Base-by-base conservation (phyloP, 1,140 invertebrate genomes). In the Latrodectus geometricus region DNA sequence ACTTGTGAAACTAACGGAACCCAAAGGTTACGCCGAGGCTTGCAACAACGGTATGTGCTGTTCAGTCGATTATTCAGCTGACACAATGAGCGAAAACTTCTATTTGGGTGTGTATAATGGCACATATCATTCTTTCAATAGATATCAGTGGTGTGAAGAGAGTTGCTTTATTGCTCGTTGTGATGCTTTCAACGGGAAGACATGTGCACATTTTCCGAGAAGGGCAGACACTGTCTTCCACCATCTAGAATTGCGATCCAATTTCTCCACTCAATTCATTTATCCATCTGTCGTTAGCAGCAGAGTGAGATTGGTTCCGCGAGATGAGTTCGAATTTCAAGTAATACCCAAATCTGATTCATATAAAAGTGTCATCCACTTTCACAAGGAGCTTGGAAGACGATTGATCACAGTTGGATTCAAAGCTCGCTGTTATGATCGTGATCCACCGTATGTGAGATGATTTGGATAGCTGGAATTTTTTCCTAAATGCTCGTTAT, bases 391-490 rank as follows among this genome's bases (percentile, higher is more conserved):
- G 12, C 12, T 14, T 12, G 79, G 72, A 48, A 21, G 35, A 61
- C 20, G 17, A 21, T 21, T 87, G 9, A 12, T 79, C 9, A 15
- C 17, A 11, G 86, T 56, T 49, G 79, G 70, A 15, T 56, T 87
- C 5, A 69, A 68, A 21, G 73, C 77, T 15, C 54, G 86, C 4
- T 87, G 86, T n/a, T 87, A 69, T 49, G 72, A 82, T 11, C 14
- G 78, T 21, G 86, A 87, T 82, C 78, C 86, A n/a, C 70, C 79
- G n/a, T 87, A 81, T 50, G 48, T 17, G 7, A 48, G 85, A 56
- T 56, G 14, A 56, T n/a, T n/a, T n/a, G n/a, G n/a, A n/a, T n/a
- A n/a, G n/a, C n/a, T n/a, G n/a, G n/a, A n/a, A n/a, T n/a, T n/a
- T n/a, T n/a, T n/a, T n/a, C n/a, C n/a, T n/a, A n/a, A n/a, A n/a